These are phyloP conservation scores for Pyxicephalus adspersus DNA, from an alignment of 2,113 vertebrate genomes.

Conservation along the genomic window DNA sequence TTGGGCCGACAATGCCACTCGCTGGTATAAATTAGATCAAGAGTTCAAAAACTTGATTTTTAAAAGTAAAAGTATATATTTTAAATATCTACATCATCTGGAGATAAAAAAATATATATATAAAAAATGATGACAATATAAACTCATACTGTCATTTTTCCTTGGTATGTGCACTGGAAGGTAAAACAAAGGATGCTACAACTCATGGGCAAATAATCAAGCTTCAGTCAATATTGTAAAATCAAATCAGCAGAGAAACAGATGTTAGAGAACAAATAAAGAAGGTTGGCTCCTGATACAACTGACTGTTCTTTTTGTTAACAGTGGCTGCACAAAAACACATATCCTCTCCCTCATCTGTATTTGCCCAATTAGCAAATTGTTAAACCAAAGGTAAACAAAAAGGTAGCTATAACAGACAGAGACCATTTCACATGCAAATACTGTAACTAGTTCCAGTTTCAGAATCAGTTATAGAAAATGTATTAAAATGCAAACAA, in stretches of 20 bases:
- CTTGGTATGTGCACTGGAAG: background rate
- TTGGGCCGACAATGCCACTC: no score
- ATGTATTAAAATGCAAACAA: background rate
- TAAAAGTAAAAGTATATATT: no score
- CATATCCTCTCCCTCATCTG: background rate
- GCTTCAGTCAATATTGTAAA: slow-evolving; percentile 30
- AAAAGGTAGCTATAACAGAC: background rate
- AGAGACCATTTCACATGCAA: background rate
- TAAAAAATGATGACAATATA: background rate
- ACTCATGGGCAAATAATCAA: slow-evolving; percentile 6
- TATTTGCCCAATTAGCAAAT: background rate
- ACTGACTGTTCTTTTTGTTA: slow-evolving; percentile 6
- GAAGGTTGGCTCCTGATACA: background rate
- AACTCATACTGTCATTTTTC: background rate
- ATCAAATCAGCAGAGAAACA: slow-evolving; percentile 35
- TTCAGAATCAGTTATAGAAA: background rate
- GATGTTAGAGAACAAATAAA: slow-evolving; percentile 43
- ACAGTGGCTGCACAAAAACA: background rate
- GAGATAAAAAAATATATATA: no score
- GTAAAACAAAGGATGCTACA: background rate
- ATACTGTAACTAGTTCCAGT: background rate
- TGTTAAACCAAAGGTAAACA: slow-evolving; percentile 26
- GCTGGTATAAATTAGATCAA: no score
- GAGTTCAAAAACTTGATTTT: no score
- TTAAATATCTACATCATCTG: no score